Conservation (phyloP, 2,888 invertebrate species). For the Philonicus albiceps region DNA sequence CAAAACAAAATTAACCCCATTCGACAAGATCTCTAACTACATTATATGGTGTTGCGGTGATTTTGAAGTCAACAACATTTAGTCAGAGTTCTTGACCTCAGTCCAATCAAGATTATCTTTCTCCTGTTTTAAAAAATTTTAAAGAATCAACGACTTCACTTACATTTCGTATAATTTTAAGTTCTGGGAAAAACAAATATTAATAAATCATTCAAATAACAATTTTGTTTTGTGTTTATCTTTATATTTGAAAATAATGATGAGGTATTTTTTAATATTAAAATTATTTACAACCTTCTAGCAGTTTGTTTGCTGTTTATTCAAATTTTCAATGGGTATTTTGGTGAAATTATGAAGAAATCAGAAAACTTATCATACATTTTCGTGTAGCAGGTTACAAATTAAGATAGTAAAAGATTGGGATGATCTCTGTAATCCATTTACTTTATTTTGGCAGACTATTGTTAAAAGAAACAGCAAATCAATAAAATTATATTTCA, state of each 20-base stretch:
- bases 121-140: background rate
- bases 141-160: background rate
- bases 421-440: too few species aligned
- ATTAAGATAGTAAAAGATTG: background rate
- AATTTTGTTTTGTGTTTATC: background rate
- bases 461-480: too few species aligned
- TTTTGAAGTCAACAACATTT: background rate
- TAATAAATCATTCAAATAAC: background rate
- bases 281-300: background rate
- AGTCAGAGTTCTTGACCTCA: background rate
- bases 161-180: background rate
- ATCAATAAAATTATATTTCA: too few species aligned
- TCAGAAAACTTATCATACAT: too few species aligned
- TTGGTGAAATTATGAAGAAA: too few species aligned
- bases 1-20: background rate
- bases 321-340: background rate
- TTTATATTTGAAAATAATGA: background rate
- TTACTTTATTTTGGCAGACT: too few species aligned
- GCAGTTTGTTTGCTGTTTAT: background rate
- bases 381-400: too few species aligned
- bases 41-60: background rate
- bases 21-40: background rate
- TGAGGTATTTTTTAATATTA: background rate
- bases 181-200: background rate
- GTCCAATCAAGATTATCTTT: background rate